Evolutionary conservation across 2,888 invertebrate species (phyloP).

Genomic region (Drosophila ezoana): DNA sequence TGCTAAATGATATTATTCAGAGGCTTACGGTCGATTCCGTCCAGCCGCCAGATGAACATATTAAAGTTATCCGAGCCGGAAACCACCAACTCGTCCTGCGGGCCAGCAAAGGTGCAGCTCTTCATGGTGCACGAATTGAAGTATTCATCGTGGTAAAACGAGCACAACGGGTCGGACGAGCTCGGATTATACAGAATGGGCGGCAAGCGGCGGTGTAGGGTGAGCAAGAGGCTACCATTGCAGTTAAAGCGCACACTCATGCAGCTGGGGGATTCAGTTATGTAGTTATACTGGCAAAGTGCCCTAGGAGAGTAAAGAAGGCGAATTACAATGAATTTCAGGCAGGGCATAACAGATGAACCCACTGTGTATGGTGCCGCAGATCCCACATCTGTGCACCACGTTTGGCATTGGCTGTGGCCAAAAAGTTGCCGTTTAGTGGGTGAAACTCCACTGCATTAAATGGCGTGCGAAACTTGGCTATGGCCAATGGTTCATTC

Average conservation of each 20-base stretch:
- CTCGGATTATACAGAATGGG: conserved; percentile 92
- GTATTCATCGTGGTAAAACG: conserved; percentile 96
- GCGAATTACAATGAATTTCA: neutral
- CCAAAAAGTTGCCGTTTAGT: conserved; percentile 90
- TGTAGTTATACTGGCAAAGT: conserved; percentile 89
- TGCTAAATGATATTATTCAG: neutral
- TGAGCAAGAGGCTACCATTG: conserved; percentile 91
- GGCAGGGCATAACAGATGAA: neutral
- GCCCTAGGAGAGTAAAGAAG: conserved; percentile 86
- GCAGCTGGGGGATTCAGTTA: conserved; percentile 89
- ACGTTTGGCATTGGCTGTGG: conserved; percentile 95
- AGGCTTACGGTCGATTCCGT: conserved; percentile 87
- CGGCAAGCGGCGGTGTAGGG: conserved; percentile 93
- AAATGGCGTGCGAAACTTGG: conserved; percentile 91
- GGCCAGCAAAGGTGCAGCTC: conserved; percentile 97
- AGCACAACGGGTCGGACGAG: conserved; percentile 90
- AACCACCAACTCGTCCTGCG: conserved; percentile 93
- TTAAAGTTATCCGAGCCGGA: conserved; percentile 98
- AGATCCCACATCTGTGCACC: conserved; percentile 96
- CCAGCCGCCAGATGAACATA: conserved; percentile 96
- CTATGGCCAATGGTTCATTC: conserved; percentile 81
- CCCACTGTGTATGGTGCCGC: conserved; percentile 91
- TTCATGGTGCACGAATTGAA: conserved; percentile 99
- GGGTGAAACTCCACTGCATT: conserved; percentile 98
- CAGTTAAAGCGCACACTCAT: conserved; percentile 97